phyloP scores from a whole-genome alignment of 2,888 invertebrate genomes.

The Plusia festucae region DNA sequence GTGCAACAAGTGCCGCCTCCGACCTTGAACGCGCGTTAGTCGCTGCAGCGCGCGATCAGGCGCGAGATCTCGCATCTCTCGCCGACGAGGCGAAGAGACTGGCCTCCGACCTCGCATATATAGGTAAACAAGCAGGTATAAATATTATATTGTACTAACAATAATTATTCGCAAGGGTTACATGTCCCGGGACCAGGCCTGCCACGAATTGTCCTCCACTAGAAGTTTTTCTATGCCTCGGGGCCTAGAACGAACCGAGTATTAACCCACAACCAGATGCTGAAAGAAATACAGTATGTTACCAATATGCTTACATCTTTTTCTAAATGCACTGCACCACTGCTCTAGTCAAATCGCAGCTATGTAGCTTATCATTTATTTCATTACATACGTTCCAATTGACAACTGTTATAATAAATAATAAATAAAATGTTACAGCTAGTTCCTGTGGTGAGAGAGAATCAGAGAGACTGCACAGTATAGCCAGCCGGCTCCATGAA shows the following conservation, averaged over 20 bases:
- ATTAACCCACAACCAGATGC: not conserved
- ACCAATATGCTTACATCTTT: not conserved
- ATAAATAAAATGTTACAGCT: conserved; percentile 69
- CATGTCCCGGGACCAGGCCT: conserved; percentile 40
- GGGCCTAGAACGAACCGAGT: not conserved
- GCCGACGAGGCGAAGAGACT: conserved; percentile 84
- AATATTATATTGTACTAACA: conserved; percentile 73
- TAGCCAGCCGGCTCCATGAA: conserved; percentile 98
- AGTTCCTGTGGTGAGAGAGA: conserved; percentile 90
- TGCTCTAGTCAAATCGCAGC: not conserved
- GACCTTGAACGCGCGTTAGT: conserved; percentile 95
- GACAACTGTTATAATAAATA: not conserved
- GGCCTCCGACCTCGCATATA: conserved; percentile 85
- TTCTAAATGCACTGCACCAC: not conserved
- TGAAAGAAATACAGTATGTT: conserved; percentile 3
- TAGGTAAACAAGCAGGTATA: conserved; percentile 83
- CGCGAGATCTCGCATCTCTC: conserved; percentile 82
- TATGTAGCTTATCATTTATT: not conserved
- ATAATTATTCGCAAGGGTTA: conserved; percentile 64
- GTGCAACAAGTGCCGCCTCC: conserved; percentile 94
- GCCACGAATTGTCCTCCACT: not conserved
- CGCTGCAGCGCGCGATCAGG: conserved; percentile 89
- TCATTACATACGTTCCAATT: not conserved
- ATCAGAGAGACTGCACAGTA: conserved; percentile 97
- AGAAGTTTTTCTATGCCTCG: not conserved